phyloP scores from a whole-genome alignment of 2,113 vertebrate species.

The Ginglymostoma cirratum region DNA sequence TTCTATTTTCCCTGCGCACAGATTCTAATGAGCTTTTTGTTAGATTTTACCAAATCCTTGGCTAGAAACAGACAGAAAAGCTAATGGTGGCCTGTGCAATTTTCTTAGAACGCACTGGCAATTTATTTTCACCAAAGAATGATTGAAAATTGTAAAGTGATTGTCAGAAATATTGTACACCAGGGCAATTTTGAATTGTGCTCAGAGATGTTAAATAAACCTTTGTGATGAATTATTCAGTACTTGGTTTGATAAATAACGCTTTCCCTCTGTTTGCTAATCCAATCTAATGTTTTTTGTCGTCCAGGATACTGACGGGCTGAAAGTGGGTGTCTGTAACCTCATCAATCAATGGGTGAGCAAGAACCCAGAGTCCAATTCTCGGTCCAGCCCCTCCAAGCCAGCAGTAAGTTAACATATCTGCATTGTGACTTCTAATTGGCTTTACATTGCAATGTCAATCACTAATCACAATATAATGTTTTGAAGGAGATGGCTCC shows the following conservation, averaged over 20 bases:
- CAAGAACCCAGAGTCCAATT: conserved; percentile 49
- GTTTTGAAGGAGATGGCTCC: background rate
- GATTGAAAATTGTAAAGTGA: background rate
- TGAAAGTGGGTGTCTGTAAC: conserved; percentile 57
- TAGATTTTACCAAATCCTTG: background rate
- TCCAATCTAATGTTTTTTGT: background rate
- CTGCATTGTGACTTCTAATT: too few relatives aligned
- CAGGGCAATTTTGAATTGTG: background rate
- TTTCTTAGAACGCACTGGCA: background rate
- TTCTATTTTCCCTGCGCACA: background rate
- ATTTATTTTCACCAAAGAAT: background rate
- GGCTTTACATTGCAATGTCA: background rate
- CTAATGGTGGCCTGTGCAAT: background rate
- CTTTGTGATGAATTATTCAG: background rate
- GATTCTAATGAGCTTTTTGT: background rate
- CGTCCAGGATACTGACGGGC: conserved; percentile 56
- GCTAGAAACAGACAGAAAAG: background rate
- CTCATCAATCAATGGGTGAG: conserved; percentile 64
- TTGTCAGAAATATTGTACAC: background rate
- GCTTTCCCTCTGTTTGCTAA: background rate
- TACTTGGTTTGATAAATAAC: background rate
- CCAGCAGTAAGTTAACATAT: conserved; percentile 47
- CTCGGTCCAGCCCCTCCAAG: conserved; percentile 49
- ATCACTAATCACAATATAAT: background rate
- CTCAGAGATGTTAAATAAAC: background rate